A percentile compares a stretch with the other conserved stretches of the same genome.
Evolutionary conservation across 2,797 vertebrate species (phyloP).

Genomic region (Pelobates cultripes): DNA sequence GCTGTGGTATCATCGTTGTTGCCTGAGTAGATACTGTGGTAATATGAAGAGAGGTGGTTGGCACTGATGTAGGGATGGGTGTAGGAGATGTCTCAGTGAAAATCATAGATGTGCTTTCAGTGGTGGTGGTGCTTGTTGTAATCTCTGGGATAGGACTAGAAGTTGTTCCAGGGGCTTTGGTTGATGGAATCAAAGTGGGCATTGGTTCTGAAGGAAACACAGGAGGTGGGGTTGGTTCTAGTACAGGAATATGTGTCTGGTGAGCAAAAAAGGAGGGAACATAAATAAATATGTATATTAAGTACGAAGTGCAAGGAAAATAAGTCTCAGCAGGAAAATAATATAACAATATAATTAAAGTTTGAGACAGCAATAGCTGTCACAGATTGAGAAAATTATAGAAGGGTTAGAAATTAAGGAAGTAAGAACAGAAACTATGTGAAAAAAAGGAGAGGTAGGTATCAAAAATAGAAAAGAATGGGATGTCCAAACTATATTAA

Average conservation of each 20-base stretch:
- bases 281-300: background rate
- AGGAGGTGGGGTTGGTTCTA: constrained; percentile 61
- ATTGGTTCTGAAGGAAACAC: constrained; percentile 61
- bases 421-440: too few relatives aligned
- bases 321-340: too few relatives aligned
- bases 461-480: too few relatives aligned
- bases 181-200: constrained; percentile 46
- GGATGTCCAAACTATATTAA: too few relatives aligned
- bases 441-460: too few relatives aligned
- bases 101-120: constrained; percentile 67
- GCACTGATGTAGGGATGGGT: constrained; percentile 31
- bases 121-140: constrained; percentile 65
- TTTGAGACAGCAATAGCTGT: too few relatives aligned
- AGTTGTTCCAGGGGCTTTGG: background rate
- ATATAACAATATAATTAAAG: too few relatives aligned
- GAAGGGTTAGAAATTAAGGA: too few relatives aligned
- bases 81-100: constrained; percentile 53
- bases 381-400: too few relatives aligned
- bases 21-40: constrained; percentile 59
- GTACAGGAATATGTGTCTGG: constrained; percentile 64
- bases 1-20: constrained; percentile 59
- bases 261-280: constrained; percentile 31
- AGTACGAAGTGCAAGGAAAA: too few relatives aligned
- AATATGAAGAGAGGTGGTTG: constrained; percentile 34
- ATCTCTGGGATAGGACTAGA: constrained; percentile 19